A percentile compares a stretch with the other conserved stretches of the same genome.
Evolutionary conservation across 2,113 vertebrate genomes (phyloP).

Genomic region (Balaeniceps rex): DNA sequence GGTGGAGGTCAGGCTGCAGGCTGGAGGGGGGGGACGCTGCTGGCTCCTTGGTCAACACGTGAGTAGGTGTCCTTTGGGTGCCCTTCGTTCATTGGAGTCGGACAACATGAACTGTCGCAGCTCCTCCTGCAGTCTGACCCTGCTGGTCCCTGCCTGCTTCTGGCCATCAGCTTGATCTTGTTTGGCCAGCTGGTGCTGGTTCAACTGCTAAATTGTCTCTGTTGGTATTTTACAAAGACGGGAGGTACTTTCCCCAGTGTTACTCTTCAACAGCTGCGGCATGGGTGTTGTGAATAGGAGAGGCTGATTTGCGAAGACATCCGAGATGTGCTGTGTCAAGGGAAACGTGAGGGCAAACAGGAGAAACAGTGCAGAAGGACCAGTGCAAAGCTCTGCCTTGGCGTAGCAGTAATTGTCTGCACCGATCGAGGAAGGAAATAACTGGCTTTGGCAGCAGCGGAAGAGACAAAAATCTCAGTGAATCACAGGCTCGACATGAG

Average conservation of each 20-base stretch:
- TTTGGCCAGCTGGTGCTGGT: not conserved
- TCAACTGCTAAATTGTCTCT: not conserved
- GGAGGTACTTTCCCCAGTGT: not conserved
- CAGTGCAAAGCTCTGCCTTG: not conserved
- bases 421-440: not conserved
- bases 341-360: not conserved
- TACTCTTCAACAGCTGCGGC: not conserved
- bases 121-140: not conserved
- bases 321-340: accelerated
- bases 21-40: not conserved
- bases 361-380: not conserved
- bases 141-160: not conserved
- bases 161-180: not conserved
- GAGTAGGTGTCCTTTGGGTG: not conserved
- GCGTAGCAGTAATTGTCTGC: not conserved
- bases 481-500: constrained; percentile 8
- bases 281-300: not conserved
- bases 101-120: not conserved
- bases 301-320: not conserved
- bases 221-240: not conserved
- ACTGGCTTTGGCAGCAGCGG: not conserved
- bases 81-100: accelerated
- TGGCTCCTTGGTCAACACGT: not conserved
- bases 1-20: not conserved
- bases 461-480: not conserved